Evolutionary conservation across 2,888 invertebrate genomes (phyloP).

Genomic region (Serrognathus titanus): DNA sequence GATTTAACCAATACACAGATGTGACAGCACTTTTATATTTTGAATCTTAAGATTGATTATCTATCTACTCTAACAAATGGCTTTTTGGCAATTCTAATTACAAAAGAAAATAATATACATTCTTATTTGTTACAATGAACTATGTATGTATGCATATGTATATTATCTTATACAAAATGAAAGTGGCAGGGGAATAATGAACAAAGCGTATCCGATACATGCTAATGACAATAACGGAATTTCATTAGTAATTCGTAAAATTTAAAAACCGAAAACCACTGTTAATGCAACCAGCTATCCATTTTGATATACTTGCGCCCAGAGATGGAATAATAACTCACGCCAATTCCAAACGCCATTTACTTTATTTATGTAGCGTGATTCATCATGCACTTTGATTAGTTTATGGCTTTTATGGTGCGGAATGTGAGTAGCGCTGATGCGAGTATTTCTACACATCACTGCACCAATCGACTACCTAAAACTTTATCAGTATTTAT

Average conservation of each 20-base stretch:
- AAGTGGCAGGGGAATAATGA: no score
- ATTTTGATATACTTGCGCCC: slow-evolving; percentile 50
- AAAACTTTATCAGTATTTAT: slow-evolving; percentile 31
- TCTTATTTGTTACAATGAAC: no score
- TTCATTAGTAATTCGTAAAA: slow-evolving; percentile 43
- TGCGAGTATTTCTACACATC: slow-evolving; percentile 43
- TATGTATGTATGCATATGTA: no score
- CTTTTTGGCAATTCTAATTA: no score
- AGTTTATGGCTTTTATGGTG: slow-evolving; percentile 52
- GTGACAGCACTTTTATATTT: slow-evolving; percentile 2
- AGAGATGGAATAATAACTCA: slow-evolving; percentile 52
- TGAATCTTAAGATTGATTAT: no score
- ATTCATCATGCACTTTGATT: slow-evolving; percentile 53
- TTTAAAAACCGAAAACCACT: slow-evolving; percentile 40
- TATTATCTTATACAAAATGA: no score
- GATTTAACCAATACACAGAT: slow-evolving; percentile 10
- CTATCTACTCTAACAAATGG: no score
- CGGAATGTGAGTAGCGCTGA: slow-evolving; percentile 47
- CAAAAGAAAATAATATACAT: no score
- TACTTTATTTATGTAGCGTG: slow-evolving; percentile 52
- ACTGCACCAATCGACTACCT: slow-evolving; percentile 32
- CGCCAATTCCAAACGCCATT: slow-evolving; percentile 53
- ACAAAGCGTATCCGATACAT: no score
- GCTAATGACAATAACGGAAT: slow-evolving; percentile 29
- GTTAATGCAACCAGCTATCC: slow-evolving; percentile 43